Percentiles rank a stretch among this genome's conserved stretches.
Conservation (phyloP, 2,113 vertebrate genomes). For the Camelus dromedarius region DNA sequence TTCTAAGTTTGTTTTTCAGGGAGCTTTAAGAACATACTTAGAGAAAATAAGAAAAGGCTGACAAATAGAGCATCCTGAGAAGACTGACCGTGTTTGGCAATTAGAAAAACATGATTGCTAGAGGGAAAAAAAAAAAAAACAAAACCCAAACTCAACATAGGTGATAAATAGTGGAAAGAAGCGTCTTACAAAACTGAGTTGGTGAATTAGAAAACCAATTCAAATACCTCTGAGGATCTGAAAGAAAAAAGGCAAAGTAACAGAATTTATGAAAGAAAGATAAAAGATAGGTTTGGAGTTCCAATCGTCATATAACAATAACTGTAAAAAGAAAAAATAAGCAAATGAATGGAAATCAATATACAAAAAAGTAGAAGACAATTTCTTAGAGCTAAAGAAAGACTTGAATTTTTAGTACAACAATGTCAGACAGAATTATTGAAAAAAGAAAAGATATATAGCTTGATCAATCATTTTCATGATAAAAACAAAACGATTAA, state of each 20-base stretch:
- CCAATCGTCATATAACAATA: not conserved
- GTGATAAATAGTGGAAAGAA: not conserved
- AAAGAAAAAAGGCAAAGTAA: not conserved
- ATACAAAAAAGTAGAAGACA: not conserved
- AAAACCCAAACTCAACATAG: not conserved
- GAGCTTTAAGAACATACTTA: not conserved
- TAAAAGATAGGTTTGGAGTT: not conserved
- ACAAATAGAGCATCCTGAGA: constrained; percentile 40
- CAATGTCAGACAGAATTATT: not conserved
- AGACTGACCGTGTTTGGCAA: not conserved
- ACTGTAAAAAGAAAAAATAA: constrained; percentile 10
- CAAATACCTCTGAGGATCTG: not conserved
- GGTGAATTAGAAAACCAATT: constrained; percentile 10
- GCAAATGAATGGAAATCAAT: not conserved
- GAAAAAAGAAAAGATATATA: not conserved
- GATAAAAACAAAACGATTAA: not conserved
- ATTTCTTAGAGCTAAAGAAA: constrained; percentile 6
- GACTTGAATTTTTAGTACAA: not conserved
- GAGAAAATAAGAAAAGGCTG: not conserved
- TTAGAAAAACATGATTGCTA: not conserved
- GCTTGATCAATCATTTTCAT: not conserved
- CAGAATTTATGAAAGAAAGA: not conserved
- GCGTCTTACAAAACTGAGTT: not conserved
- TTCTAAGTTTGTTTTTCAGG: not conserved
- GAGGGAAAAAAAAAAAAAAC: not conserved